Evolutionary conservation across 2,888 invertebrate genomes (phyloP), one percentile per base, ranked within the genome.

Genomic region (Netelia inedita): DNA sequence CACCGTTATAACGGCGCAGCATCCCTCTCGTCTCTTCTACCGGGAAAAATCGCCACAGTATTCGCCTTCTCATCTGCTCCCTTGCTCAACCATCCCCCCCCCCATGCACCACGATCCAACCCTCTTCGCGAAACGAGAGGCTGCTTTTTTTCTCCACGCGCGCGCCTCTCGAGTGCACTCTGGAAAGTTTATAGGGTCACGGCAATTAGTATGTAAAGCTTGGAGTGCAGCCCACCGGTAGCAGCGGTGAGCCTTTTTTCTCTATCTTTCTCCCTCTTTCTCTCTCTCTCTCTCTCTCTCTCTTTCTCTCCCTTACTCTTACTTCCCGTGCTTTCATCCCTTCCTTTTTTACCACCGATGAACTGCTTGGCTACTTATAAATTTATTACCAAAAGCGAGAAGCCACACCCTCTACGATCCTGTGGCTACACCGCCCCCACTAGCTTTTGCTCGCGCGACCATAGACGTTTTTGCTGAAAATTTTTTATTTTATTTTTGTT

Each of bases 161-260:
- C 61, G 50, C 83, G 72, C 72, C 75, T 74, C 74, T 75, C 73
- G 69, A 81, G 81, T 81, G 84, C 82, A 79, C 83, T 86, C 85
- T 82, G 82, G 69, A 83, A 87, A 89, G 87, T 88, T 89, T 82
- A 85, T 78, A 75, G 86, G 87, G 86, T 87, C 87, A 82, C 87
- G 85, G 89, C 88, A 89, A 90, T 90, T 91, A 90, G 89, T 90
- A 90, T 90, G 90, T 89, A 90, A 90, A 91, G 88, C 86, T 85
- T 80, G 80, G 79, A 86, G 85, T 82, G 79, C 72, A 81, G 65
- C 55, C 66, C 69, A 68, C 69, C 46, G 65, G 19, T 41, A 71
- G 55, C 41, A 46, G 63, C 8, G 50, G 50, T 75, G 28, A 71
- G 16, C 23, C 50, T 41, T 61, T 43, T 50, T 3, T 71, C 68